Conservation (phyloP, 2,888 invertebrate species). For the Sarcophaga variegata region DNA sequence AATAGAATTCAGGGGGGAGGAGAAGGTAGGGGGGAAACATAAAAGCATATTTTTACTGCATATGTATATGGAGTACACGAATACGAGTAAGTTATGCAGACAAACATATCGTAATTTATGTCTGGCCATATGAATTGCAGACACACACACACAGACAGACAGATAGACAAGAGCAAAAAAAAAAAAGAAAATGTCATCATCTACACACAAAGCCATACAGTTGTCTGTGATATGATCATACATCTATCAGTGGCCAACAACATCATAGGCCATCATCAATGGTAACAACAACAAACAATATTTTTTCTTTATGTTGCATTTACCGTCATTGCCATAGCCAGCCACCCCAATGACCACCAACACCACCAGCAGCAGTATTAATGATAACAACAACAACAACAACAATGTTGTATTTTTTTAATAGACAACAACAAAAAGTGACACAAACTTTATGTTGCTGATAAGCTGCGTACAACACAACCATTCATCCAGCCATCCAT, state of each 20-base stretch:
- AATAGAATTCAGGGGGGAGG: neutral
- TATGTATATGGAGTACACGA: neutral
- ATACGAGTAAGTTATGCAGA: conserved; percentile 52
- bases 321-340: neutral
- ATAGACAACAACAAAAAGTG: conserved; percentile 40
- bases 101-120: conserved; percentile 52
- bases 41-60: conserved; percentile 48
- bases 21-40: conserved; percentile 32
- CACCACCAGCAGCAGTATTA: neutral
- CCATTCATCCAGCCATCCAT: neutral
- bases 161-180: conserved; percentile 26
- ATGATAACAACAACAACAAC: conserved; percentile 17
- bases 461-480: conserved; percentile 64
- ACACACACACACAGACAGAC: conserved; percentile 43
- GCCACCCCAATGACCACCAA: neutral
- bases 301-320: conserved; percentile 7
- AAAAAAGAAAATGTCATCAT: conserved; percentile 63
- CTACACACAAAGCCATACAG: conserved; percentile 34
- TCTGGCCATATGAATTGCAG: conserved; percentile 20
- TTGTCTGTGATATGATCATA: conserved; percentile 28
- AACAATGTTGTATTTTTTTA: conserved; percentile 35
- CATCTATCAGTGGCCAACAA: conserved; percentile 57
- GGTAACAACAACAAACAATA: conserved; percentile 28
- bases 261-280: conserved; percentile 48
- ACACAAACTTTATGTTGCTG: conserved; percentile 61